Conservation (phyloP, 2,888 invertebrate genomes). For the Amaurobius ferox region DNA sequence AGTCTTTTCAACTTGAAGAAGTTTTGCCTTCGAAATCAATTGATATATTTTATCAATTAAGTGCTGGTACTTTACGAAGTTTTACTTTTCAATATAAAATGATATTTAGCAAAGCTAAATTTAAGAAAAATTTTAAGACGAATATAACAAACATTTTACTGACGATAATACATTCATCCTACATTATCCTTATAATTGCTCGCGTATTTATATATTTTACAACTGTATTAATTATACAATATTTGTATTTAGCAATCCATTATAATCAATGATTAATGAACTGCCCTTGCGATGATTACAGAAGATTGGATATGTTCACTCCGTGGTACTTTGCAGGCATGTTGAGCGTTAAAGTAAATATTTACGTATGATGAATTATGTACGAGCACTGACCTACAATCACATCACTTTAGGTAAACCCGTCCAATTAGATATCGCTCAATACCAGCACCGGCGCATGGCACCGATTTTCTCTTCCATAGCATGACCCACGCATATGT, state of each 20-base stretch:
- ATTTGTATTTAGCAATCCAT: not conserved
- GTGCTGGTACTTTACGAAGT: no score
- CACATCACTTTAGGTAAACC: not conserved
- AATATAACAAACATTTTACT: no score
- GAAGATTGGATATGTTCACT: not conserved
- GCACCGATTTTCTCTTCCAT: constrained; percentile 17
- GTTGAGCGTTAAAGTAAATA: not conserved
- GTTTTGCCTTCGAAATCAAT: no score
- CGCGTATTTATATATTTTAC: no score
- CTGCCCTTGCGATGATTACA: not conserved
- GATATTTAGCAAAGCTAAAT: no score
- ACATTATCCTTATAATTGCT: no score
- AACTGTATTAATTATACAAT: not conserved
- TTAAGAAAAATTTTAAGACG: no score
- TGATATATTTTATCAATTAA: no score
- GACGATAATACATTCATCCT: no score
- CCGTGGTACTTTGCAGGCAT: not conserved
- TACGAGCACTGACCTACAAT: not conserved
- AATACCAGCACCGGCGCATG: constrained; percentile 21
- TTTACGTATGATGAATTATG: not conserved
- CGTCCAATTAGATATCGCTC: not conserved
- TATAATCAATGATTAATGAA: not conserved
- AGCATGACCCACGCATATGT: not conserved
- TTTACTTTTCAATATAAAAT: no score
- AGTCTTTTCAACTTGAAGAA: no score